Percentiles rank a stretch among this genome's conserved stretches.
These are phyloP conservation scores for Eulacestoma nigropectus DNA, from an alignment of 2,113 vertebrate genomes.

Conservation along the genomic window DNA sequence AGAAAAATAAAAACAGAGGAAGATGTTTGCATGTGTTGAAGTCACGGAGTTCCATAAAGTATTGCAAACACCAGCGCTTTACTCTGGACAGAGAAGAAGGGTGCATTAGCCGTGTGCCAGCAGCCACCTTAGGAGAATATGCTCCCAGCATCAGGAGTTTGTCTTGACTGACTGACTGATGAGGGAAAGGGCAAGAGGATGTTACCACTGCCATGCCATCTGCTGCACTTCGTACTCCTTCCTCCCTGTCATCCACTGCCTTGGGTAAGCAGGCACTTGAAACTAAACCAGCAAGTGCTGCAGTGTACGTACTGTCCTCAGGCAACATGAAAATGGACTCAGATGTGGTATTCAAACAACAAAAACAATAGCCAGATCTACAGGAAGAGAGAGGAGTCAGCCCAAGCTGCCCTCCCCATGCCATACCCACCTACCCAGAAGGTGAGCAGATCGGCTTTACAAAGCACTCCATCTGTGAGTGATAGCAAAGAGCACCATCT, in stretches of 20 bases:
- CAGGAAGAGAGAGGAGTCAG: constrained; percentile 8
- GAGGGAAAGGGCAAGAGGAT: not conserved
- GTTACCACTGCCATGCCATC: not conserved
- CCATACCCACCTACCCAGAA: constrained; percentile 24
- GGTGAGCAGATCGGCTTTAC: constrained; percentile 49
- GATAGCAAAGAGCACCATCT: constrained; percentile 42
- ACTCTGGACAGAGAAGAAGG: not conserved
- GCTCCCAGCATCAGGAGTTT: not conserved
- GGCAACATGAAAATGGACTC: constrained; percentile 5
- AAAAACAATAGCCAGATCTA: constrained; percentile 1
- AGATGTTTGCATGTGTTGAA: not conserved
- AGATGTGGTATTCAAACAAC: not conserved
- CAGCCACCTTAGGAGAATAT: not conserved
- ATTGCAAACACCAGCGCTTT: not conserved
- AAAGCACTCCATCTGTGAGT: constrained; percentile 48
- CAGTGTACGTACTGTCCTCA: not conserved
- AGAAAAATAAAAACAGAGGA: not conserved
- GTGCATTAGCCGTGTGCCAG: not conserved
- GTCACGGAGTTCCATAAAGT: not conserved
- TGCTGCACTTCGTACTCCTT: not conserved
- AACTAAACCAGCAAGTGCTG: not conserved
- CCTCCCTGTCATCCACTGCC: not conserved
- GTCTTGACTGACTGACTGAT: not conserved
- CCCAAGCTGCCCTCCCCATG: not conserved
- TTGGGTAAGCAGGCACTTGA: not conserved